Base-by-base conservation (phyloP, 2,113 vertebrate species). In the Tragulus kanchil region DNA sequence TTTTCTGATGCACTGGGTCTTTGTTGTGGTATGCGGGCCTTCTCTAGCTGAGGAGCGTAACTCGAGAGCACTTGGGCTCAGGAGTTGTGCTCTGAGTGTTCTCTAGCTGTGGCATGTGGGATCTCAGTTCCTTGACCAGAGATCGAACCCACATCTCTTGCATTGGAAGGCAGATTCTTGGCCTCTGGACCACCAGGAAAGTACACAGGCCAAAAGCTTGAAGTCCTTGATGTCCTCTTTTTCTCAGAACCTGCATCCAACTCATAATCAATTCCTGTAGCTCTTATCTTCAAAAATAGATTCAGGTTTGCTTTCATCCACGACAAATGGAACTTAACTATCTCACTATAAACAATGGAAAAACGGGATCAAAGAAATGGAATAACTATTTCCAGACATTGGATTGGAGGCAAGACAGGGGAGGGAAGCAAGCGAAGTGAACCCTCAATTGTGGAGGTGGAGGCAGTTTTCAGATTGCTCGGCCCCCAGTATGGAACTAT, bases 221-320 rank as follows among this genome's bases (percentile, higher is more conserved):
- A 85, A 94, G 84, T 81, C 56, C 25, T 79, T 67, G 25, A 85
- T 11, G 0, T 36, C 42, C 45, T 96, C 36, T 89, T 54, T 91
- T 36, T 81, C 56, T 71, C 45, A 79, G 79, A 85, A 28, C 58
- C n/a, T 56, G 58, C 23, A 58, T 89, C 45, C 81, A 73, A 50
- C 62, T 79, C 58, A 52, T 75, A 83, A 83, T 79, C 83, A 81
- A 85, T 77, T 95, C n/a, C 59, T 93, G n/a, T 84, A 61, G 81
- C 45, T 64, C 75, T 85, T 77, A 42, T 85, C 50, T 94, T 94
- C 58, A 79, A 62, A 83, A 83, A 94, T 54, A 58, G 17, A 91
- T 65, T 87, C 75, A 85, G 31, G 48, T 10, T 83, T 79, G 48
- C 73, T 71, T 94, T 75, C 50, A 85, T 8, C n/a, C 28, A 31